Evolutionary conservation across 2,113 vertebrate species (phyloP).

Genomic region (Butastur rufipennis): DNA sequence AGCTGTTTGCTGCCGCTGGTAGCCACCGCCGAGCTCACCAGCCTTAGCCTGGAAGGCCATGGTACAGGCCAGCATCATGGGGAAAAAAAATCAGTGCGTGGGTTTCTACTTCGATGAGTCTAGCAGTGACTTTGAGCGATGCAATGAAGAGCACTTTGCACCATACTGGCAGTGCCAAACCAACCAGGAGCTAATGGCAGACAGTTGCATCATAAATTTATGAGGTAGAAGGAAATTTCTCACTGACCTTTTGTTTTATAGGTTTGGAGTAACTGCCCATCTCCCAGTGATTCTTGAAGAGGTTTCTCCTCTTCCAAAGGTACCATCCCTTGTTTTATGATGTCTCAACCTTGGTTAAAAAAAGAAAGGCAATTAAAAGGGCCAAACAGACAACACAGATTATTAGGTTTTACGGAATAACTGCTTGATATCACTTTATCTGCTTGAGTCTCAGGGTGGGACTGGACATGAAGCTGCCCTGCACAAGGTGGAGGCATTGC

Average conservation of each 20-base stretch:
- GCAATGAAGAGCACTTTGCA: background rate
- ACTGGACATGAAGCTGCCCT: background rate
- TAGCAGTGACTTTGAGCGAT: background rate
- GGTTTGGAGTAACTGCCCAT: background rate
- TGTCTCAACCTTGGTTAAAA: background rate
- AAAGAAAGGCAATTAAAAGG: background rate
- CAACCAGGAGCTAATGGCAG: background rate
- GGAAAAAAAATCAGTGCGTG: background rate
- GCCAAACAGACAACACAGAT: background rate
- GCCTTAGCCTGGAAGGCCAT: background rate
- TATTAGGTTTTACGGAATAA: background rate
- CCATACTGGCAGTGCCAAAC: background rate
- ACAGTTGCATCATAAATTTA: background rate
- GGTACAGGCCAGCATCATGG: background rate
- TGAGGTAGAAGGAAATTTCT: background rate
- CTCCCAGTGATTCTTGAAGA: background rate
- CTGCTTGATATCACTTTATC: background rate
- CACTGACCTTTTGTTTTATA: accelerated
- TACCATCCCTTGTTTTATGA: background rate
- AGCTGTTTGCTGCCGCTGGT: background rate
- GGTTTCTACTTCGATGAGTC: background rate
- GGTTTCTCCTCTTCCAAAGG: background rate
- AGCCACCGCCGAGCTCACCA: background rate
- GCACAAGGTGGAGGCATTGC: background rate
- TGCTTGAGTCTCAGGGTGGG: background rate